Percentiles rank a stretch among this genome's conserved stretches.
Evolutionary conservation across 2,113 vertebrate species (phyloP).

Genomic region (Ictidomys tridecemlineatus): DNA sequence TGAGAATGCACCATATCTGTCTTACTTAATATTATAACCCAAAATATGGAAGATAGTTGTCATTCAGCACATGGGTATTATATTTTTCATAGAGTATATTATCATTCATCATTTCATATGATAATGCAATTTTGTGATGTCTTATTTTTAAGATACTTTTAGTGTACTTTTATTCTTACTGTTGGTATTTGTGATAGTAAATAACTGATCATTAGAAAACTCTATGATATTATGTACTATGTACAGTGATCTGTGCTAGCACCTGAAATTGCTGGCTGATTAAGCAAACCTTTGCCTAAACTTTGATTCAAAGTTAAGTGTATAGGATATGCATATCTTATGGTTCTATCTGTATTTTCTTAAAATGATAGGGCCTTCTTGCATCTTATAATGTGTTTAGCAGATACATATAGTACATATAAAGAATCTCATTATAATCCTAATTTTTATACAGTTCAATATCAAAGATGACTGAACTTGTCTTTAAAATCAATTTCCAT

Average conservation of each 20-base stretch:
- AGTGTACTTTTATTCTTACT: neutral
- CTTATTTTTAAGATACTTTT: neutral
- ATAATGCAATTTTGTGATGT: neutral
- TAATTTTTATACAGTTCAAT: neutral
- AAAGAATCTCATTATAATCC: neutral
- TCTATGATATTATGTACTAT: neutral
- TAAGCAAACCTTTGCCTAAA: neutral
- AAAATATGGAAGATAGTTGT: neutral
- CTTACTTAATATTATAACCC: neutral
- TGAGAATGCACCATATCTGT: neutral
- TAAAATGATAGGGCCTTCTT: neutral
- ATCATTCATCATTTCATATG: neutral
- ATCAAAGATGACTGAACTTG: neutral
- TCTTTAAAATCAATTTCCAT: neutral
- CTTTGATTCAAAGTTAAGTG: neutral
- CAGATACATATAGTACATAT: neutral
- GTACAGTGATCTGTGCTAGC: fast-evolving
- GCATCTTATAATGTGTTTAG: neutral
- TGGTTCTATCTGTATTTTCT: neutral
- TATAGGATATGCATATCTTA: neutral
- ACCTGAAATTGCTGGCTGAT: neutral
- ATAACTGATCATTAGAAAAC: neutral
- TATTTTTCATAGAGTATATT: neutral
- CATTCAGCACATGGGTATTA: neutral
- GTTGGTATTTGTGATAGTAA: neutral